Evolutionary conservation across 1,140 invertebrate genomes (phyloP).

Genomic region (Lamellibrachia luymesi): DNA sequence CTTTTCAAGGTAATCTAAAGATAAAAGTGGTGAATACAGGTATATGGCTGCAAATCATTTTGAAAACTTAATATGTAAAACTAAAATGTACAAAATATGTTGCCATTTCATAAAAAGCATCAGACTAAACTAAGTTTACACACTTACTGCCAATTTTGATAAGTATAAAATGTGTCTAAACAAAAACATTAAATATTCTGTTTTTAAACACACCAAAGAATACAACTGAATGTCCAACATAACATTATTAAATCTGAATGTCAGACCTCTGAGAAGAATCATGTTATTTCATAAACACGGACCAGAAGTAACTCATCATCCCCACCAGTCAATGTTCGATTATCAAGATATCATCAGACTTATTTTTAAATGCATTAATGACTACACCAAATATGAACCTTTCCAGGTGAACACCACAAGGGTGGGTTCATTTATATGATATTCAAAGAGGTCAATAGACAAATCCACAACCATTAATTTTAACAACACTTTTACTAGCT

Average conservation of each 20-base stretch:
- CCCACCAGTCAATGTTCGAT: background rate
- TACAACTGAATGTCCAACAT: background rate
- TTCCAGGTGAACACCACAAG: too few species aligned
- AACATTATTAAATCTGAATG: background rate
- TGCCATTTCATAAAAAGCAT: background rate
- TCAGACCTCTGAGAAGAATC: background rate
- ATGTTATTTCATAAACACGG: slow-evolving; percentile 21
- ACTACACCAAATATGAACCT: background rate
- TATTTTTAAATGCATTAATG: too few species aligned
- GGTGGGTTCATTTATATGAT: too few species aligned
- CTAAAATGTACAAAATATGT: background rate
- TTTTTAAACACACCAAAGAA: background rate
- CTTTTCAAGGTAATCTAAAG: background rate
- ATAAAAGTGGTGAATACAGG: too few species aligned
- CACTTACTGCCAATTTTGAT: background rate
- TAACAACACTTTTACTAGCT: too few species aligned
- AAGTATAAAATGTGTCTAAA: background rate
- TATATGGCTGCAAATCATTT: background rate
- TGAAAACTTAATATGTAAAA: background rate
- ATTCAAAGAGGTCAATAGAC: too few species aligned
- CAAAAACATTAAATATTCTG: too few species aligned
- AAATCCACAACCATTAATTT: too few species aligned
- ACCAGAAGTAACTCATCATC: slow-evolving; percentile 21
- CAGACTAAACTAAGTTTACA: too few species aligned
- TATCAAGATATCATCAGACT: too few species aligned